These are phyloP conservation scores for Volucella bombylans DNA, from an alignment of 2,888 invertebrate species.

Conservation along the genomic window DNA sequence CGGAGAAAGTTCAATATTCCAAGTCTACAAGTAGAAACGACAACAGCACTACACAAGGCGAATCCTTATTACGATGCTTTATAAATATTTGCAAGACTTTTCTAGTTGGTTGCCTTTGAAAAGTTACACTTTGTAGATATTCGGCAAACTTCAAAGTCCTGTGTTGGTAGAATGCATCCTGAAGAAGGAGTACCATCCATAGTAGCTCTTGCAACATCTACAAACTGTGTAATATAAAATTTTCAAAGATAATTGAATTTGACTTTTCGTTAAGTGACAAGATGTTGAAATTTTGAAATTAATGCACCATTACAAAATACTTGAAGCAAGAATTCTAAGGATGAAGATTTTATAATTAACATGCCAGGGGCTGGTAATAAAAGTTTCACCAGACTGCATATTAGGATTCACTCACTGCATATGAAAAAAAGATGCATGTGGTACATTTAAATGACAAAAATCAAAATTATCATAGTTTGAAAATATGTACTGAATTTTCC, in stretches of 20 bases:
- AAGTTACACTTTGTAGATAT: constrained; percentile 52
- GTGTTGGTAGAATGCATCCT: constrained; percentile 37
- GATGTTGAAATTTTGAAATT: constrained; percentile 52
- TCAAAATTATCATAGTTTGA: too few relatives aligned
- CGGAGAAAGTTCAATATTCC: constrained; percentile 59
- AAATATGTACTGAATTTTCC: too few relatives aligned
- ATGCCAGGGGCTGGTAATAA: background rate
- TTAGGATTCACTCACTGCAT: too few relatives aligned
- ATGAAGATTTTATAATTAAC: constrained; percentile 21
- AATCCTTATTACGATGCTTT: constrained; percentile 62
- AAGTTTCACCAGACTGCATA: too few relatives aligned
- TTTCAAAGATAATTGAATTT: constrained; percentile 54
- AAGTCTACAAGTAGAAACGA: constrained; percentile 50
- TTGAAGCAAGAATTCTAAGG: constrained; percentile 5
- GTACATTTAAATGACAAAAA: too few relatives aligned
- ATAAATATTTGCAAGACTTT: constrained; percentile 70
- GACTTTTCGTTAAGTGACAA: constrained; percentile 44
- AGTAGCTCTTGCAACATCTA: background rate
- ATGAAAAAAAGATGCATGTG: too few relatives aligned
- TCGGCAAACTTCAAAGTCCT: constrained; percentile 54
- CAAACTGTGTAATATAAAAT: constrained; percentile 29
- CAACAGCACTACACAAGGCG: constrained; percentile 14
- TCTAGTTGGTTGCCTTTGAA: constrained; percentile 56
- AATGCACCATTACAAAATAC: constrained; percentile 22
- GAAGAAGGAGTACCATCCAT: background rate